Conservation (phyloP, 2,888 invertebrate genomes). For the Erebia epiphron region DNA sequence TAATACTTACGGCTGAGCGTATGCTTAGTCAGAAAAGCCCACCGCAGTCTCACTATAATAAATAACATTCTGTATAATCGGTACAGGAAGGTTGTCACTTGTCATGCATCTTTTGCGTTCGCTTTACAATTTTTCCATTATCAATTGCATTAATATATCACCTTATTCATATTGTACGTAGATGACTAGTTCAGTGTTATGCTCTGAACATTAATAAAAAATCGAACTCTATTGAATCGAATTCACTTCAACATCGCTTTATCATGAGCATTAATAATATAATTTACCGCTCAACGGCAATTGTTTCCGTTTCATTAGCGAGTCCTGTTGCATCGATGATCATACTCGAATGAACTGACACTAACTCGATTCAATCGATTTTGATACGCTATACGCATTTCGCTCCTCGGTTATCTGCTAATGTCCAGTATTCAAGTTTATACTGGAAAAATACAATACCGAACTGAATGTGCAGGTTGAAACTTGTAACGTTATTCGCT, state of each 20-base stretch:
- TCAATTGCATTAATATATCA: no score
- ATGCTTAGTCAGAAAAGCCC: no score
- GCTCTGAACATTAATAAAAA: background rate
- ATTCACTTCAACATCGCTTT: background rate
- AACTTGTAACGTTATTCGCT: background rate
- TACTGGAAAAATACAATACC: background rate
- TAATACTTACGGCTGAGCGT: no score
- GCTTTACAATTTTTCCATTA: no score
- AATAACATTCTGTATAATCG: no score
- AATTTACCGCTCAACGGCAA: conserved; percentile 6
- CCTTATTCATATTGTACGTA: background rate
- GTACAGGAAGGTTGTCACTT: no score
- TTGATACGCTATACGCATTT: conserved; percentile 19
- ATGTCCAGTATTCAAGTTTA: background rate
- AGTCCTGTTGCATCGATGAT: conserved; percentile 30
- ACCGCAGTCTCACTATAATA: no score
- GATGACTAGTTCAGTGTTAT: background rate
- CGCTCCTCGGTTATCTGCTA: background rate
- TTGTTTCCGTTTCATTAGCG: conserved; percentile 40
- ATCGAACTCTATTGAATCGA: no score
- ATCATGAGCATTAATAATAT: background rate
- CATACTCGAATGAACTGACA: conserved; percentile 49
- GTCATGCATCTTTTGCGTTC: no score
- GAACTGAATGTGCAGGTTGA: background rate
- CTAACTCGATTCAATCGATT: conserved; percentile 43